These are phyloP conservation scores for Papilio machaon DNA, from an alignment of 1,140 invertebrate genomes.

Conservation along the genomic window DNA sequence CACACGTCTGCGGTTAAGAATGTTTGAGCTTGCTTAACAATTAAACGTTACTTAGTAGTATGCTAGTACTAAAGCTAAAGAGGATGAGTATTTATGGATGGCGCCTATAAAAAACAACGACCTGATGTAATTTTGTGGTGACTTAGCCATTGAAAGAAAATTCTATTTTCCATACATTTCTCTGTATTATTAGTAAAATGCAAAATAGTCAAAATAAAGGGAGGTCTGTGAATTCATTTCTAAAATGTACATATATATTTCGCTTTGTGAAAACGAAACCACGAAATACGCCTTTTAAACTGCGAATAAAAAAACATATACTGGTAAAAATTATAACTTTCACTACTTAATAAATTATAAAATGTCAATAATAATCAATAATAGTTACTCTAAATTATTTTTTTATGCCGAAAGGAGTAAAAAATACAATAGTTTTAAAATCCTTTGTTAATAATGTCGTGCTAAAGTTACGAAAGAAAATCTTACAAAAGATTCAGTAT, in stretches of 20 bases:
- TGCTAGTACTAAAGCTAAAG: not conserved
- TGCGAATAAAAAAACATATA: not conserved
- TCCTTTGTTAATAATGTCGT: not conserved
- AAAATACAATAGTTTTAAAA: slow-evolving; percentile 9
- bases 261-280: too few species aligned
- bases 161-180: too few species aligned
- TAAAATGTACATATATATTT: too few species aligned
- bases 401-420: not conserved
- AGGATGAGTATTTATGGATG: slow-evolving; percentile 17
- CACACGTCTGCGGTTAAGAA: not conserved
- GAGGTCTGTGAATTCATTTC: too few species aligned
- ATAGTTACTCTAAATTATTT: not conserved
- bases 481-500: not conserved
- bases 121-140: not conserved
- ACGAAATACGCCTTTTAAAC: too few species aligned
- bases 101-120: not conserved
- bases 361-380: not conserved
- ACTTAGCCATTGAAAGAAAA: not conserved
- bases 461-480: not conserved
- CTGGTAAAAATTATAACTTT: not conserved
- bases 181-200: too few species aligned
- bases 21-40: slow-evolving; percentile 15
- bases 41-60: not conserved
- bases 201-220: too few species aligned
- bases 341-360: not conserved